A percentile compares a stretch with the other conserved stretches of the same genome.
phyloP scores from a whole-genome alignment of 2,797 vertebrate genomes.

The Cossypha polioptera region DNA sequence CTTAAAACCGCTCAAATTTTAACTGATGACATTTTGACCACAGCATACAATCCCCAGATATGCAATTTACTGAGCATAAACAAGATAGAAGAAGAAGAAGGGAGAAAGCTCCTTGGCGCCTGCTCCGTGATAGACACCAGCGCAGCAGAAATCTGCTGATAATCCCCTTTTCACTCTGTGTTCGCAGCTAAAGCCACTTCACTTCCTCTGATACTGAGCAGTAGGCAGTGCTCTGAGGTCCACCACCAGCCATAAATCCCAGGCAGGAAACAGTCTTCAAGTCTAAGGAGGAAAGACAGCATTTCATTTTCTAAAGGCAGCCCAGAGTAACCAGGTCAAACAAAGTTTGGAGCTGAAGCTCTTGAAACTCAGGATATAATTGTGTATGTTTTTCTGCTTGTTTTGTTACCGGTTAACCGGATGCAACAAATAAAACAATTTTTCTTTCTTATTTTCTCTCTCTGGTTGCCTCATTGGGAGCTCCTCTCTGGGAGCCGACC shows the following conservation, averaged over 20 bases:
- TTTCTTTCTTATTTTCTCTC: conserved; percentile 47
- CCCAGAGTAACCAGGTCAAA: conserved; percentile 52
- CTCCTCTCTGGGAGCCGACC: conserved; percentile 12
- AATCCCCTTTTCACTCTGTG: conserved; percentile 17
- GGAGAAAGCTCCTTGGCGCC: not conserved
- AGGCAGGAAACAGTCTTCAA: conserved; percentile 60
- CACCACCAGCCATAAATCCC: conserved; percentile 54
- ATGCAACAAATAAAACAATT: conserved; percentile 55
- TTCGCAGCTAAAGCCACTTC: not conserved
- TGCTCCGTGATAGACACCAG: not conserved
- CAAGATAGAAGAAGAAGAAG: conserved; percentile 1
- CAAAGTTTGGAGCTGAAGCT: conserved; percentile 46
- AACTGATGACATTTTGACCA: conserved; percentile 13
- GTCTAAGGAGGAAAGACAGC: conserved; percentile 40
- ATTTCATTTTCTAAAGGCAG: conserved; percentile 62
- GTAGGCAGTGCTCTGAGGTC: conserved; percentile 44
- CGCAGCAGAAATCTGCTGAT: not conserved
- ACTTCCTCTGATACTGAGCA: conserved; percentile 34
- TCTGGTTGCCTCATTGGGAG: conserved; percentile 41
- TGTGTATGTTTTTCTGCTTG: conserved; percentile 45
- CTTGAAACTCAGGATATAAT: conserved; percentile 59
- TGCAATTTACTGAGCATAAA: not conserved
- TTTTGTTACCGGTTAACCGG: conserved; percentile 55
- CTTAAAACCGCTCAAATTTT: not conserved
- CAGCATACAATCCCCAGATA: not conserved